These are phyloP conservation scores for Pollachius pollachius DNA, from an alignment of 2,113 vertebrate species.

Conservation along the genomic window DNA sequence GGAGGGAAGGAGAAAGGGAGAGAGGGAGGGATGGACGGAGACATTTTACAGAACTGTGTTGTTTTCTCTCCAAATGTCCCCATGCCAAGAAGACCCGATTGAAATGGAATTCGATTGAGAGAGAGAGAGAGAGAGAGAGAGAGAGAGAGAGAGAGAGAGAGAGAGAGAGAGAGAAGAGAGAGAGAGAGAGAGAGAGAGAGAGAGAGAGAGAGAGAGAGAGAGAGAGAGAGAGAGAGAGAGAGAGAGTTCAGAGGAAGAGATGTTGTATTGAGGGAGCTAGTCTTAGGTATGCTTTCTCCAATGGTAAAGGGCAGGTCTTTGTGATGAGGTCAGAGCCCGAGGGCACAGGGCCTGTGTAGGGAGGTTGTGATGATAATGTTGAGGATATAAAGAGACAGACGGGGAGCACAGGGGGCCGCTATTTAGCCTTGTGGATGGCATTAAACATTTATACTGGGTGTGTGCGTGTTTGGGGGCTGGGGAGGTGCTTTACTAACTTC, in stretches of 20 bases:
- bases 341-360: slow-evolving; percentile 38
- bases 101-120: neutral
- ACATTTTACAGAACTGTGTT: neutral
- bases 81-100: too few relatives aligned
- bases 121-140: neutral
- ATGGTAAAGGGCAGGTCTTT: slow-evolving; percentile 50
- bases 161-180: neutral
- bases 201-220: neutral
- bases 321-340: slow-evolving; percentile 54
- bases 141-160: neutral
- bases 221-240: neutral
- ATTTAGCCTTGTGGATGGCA: slow-evolving; percentile 72
- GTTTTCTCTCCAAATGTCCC: too few relatives aligned
- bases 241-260: too few relatives aligned
- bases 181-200: neutral
- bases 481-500: slow-evolving; percentile 56
- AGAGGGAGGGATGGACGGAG: neutral
- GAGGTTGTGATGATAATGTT: slow-evolving; percentile 48
- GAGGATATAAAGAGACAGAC: slow-evolving; percentile 56
- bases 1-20: neutral
- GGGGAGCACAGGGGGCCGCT: slow-evolving; percentile 42
- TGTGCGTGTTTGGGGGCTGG: slow-evolving; percentile 40
- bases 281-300: neutral
- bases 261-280: too few relatives aligned
- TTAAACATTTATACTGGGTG: slow-evolving; percentile 73